Percentiles rank a stretch among this genome's conserved stretches.
Evolutionary conservation across 2,888 invertebrate genomes (phyloP).

Genomic region (Netelia fuscicornis): DNA sequence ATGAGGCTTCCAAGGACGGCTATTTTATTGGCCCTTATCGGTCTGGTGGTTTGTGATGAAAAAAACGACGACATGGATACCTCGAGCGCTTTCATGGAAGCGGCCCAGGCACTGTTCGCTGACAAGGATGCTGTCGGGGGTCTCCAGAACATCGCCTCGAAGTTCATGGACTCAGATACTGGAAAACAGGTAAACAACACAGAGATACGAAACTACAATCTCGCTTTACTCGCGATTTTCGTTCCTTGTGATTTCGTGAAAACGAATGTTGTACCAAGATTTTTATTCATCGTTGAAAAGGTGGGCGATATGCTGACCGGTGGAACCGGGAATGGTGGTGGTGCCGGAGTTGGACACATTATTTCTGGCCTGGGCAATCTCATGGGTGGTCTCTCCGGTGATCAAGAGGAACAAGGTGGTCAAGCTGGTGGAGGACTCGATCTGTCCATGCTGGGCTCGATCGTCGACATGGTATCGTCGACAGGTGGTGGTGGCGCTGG

Average conservation of each 20-base stretch:
- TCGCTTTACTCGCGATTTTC: conserved; percentile 7
- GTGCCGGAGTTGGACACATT: conserved; percentile 79
- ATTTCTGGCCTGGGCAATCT: conserved; percentile 81
- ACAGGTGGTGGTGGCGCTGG: conserved; percentile 28
- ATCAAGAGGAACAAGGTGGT: conserved; percentile 65
- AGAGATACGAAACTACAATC: conserved; percentile 4
- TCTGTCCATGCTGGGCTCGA: conserved; percentile 75
- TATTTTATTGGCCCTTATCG: conserved; percentile 75
- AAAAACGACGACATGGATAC: conserved; percentile 85
- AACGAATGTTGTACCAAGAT: background rate
- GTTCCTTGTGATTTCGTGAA: background rate
- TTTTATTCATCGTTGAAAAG: conserved; percentile 53
- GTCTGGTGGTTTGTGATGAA: conserved; percentile 73
- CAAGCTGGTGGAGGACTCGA: conserved; percentile 74
- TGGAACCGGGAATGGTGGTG: conserved; percentile 73
- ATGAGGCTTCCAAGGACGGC: conserved; percentile 77
- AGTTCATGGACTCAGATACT: conserved; percentile 89
- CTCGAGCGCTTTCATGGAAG: conserved; percentile 88
- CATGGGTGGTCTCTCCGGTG: conserved; percentile 70
- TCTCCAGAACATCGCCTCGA: conserved; percentile 89
- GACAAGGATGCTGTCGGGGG: conserved; percentile 87
- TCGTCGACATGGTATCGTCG: conserved; percentile 73
- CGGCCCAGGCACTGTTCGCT: conserved; percentile 89
- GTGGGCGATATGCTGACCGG: conserved; percentile 73
- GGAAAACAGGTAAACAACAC: conserved; percentile 86